Evolutionary conservation across 2,113 vertebrate species (phyloP), one percentile per base, ranked within the genome.

Genomic region (Archilochus colubris): DNA sequence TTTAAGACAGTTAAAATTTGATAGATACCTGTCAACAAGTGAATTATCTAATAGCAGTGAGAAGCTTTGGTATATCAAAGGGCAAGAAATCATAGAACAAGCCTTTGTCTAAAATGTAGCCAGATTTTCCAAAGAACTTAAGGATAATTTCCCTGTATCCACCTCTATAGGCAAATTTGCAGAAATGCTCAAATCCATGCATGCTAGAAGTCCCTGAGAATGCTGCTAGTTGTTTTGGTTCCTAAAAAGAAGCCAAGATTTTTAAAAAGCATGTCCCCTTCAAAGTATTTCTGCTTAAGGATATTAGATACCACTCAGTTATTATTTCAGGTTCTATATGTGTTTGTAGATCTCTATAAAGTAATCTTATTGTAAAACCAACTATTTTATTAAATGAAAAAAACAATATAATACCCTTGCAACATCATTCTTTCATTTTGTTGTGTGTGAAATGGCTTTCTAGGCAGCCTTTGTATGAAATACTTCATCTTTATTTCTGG

Each of bases 21-120:
- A 89, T 93, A 89, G 85, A 76, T 79, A 94, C 62, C 91, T 80
- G 78, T 87, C 78, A 94, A 86, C 72, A 91, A 81, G 89, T 31
- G 86, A 50, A 68, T 86, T 66, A 88, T 82, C 68, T 94, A 93
- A 82, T 44, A 94, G 53, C 63, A 85, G 18, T 14, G 51, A 59
- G 69, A 89, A 88, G 77, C 73, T 92, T 95, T 89, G 51, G 46
- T 88, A 8, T 74, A 94, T 93, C 82, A 94, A 87, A 94, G 55
- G 48, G 70, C 38, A 89, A 87, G 72, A 95, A 75, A 97, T 95
- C 89, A 91, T 1, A 94, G 82, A 94, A 57, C 15, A 85, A 23
- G 18, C 38, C 63, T 91, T 87, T 95, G 87, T 94, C 94, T 95
- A 94, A 94, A 85, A 92, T 14, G 59, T 38, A 94, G 87, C 87